phyloP scores from a whole-genome alignment of 2,888 invertebrate genomes.

The Orchestes rusci region DNA sequence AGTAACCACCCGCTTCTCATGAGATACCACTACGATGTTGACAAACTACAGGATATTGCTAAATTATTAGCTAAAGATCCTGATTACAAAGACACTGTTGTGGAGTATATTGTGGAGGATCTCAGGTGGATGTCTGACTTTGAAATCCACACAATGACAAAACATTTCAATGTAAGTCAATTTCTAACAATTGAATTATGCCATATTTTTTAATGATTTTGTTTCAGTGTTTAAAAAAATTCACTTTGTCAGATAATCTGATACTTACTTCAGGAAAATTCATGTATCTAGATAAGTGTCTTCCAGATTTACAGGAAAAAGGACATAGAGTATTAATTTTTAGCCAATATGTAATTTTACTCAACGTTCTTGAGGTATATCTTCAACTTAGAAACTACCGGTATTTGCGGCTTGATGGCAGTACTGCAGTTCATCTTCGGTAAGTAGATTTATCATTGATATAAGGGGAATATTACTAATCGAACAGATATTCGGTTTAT shows the following conservation, averaged over 20 bases:
- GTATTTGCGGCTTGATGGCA: constrained; percentile 82
- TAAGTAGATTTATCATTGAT: constrained; percentile 32
- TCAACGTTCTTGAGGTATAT: constrained; percentile 89
- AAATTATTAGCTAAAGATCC: constrained; percentile 58
- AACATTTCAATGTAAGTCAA: constrained; percentile 55
- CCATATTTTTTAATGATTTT: too few species aligned
- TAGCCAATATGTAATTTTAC: constrained; percentile 93
- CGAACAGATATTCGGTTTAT: background rate
- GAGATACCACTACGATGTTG: constrained; percentile 65
- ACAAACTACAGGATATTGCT: constrained; percentile 59
- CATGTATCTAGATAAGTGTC: constrained; percentile 64
- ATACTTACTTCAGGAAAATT: constrained; percentile 87
- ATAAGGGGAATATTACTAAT: background rate
- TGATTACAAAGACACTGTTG: constrained; percentile 67
- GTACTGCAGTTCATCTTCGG: constrained; percentile 77
- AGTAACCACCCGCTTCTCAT: constrained; percentile 90
- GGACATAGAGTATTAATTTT: constrained; percentile 86
- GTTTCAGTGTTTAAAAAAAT: constrained; percentile 54
- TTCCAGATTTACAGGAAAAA: constrained; percentile 64
- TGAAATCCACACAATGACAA: constrained; percentile 75
- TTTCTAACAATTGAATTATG: too few species aligned
- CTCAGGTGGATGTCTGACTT: constrained; percentile 85
- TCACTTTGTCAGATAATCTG: constrained; percentile 58
- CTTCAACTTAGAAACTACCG: constrained; percentile 63
- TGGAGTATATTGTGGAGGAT: constrained; percentile 78